Evolutionary conservation across 35 echinoderm and acorn worm genomes (phyloP).

Genomic region (Eucidaris tribuloides): DNA sequence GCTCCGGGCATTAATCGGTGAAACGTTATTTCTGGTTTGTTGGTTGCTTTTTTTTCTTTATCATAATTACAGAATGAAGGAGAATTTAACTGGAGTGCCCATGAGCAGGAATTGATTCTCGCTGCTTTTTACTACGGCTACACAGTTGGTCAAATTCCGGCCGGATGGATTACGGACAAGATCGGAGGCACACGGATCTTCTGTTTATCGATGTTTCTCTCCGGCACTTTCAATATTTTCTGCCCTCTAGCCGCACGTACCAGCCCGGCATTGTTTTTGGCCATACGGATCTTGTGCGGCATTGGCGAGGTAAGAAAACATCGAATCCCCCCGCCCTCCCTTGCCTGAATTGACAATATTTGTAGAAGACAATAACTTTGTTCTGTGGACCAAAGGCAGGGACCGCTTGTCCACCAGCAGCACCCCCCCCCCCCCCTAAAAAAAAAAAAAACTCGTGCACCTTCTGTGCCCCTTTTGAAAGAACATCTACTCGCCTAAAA

Average conservation of each 20-base stretch:
- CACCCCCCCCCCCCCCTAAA: no score
- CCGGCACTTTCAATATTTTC: neutral
- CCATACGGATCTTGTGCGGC: neutral
- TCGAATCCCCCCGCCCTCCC: neutral
- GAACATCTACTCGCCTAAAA: no score
- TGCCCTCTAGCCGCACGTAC: neutral
- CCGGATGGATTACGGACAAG: conserved; percentile 16
- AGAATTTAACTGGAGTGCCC: neutral
- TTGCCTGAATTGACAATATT: no score
- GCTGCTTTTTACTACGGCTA: conserved; percentile 10
- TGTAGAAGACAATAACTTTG: no score
- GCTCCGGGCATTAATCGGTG: no score
- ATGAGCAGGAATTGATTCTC: neutral
- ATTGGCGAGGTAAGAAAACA: neutral
- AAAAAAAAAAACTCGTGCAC: no score
- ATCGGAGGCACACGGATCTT: conserved; percentile 18
- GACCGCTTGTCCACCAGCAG: no score
- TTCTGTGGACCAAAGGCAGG: no score
- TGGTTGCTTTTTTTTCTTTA: neutral
- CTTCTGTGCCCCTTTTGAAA: no score
- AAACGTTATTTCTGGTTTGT: no score
- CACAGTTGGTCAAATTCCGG: neutral
- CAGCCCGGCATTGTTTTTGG: neutral
- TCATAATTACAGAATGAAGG: neutral
- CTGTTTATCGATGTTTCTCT: neutral